Evolutionary conservation across 2,113 vertebrate genomes (phyloP), one percentile per base, ranked within the genome.

Genomic region (Aptenodytes patagonicus): DNA sequence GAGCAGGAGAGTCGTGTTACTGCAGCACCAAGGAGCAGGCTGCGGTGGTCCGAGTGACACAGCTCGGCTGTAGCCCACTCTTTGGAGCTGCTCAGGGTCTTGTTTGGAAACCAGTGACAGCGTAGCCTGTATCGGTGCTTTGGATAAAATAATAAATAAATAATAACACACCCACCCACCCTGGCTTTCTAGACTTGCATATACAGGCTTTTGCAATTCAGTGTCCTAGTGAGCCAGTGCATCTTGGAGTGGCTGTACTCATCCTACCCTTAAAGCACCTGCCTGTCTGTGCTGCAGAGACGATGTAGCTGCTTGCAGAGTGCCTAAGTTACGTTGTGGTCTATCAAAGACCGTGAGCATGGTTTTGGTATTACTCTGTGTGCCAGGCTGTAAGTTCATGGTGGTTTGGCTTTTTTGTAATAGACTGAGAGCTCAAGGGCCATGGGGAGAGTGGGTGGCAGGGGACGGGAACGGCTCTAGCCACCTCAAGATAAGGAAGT

Each of bases 1-100:
- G 34, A 77, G 49, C 17, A 4, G 88, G 76, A 72, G 40, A 54
- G 14, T 31, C 0, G 6, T 0, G 0, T 46, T 82, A 11, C 78
- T 40, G 38, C 72, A 64, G 68, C 71, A 47, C 72, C 36, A 4
- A 2, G 25, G 58, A 10, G 42, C 83, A 60, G 54, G 47, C 72
- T 88, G 78, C 2, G 2, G 5, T 13, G 17, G 25, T 88, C 55
- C 54, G 24, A 32, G 58, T 55, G 80, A 54, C 40, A 22, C 1
- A 62, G 16, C 72, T 88, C 6, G 3, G 40, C 87, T 87, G 71
- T 38, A 81, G 64, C 58, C 26, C 44, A 4, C 34, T 24, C 28
- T 29, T 4, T 34, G 55, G 58, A 81, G n/a, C 51, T 91, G 83
- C 76, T 65, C 64, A 31, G 64, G 34, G 52, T 55, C 29, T 17